A percentile compares a stretch with the other conserved stretches of the same genome.
Conservation (phyloP, 2,113 vertebrate species). For the Rhipidura dahli region DNA sequence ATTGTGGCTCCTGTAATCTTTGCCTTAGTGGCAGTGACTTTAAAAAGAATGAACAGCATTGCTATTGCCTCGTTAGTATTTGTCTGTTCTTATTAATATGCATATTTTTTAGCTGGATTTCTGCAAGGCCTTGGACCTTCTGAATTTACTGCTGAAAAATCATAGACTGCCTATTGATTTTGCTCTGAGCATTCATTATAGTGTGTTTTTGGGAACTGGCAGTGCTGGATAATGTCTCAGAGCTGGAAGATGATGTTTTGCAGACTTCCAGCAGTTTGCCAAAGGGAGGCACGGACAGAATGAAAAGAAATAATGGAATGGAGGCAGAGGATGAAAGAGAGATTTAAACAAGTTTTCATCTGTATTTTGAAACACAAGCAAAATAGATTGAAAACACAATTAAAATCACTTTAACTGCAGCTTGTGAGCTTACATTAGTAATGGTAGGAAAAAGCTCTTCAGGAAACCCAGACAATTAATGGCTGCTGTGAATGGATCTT, state of each 20-base stretch:
- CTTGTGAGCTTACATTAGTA: neutral
- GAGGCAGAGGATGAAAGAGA: slow-evolving; percentile 5
- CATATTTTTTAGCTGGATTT: neutral
- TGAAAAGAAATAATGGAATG: neutral
- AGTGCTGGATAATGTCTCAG: neutral
- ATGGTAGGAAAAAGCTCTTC: neutral
- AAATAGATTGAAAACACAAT: neutral
- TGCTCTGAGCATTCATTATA: neutral
- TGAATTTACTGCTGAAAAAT: neutral
- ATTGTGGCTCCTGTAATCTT: neutral
- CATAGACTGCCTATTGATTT: neutral
- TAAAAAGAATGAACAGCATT: neutral
- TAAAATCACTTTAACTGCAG: neutral
- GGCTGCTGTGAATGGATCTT: neutral
- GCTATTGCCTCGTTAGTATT: neutral
- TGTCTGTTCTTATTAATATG: neutral
- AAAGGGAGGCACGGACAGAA: neutral
- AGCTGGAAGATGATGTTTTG: slow-evolving; percentile 13
- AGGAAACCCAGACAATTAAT: neutral
- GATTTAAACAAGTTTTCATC: neutral
- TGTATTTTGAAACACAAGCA: neutral
- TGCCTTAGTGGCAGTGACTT: neutral
- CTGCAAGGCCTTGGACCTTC: neutral
- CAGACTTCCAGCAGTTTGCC: slow-evolving; percentile 24
- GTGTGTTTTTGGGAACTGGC: neutral